phyloP scores from a whole-genome alignment of 2,797 vertebrate species.

The Knipowitschia caucasica region DNA sequence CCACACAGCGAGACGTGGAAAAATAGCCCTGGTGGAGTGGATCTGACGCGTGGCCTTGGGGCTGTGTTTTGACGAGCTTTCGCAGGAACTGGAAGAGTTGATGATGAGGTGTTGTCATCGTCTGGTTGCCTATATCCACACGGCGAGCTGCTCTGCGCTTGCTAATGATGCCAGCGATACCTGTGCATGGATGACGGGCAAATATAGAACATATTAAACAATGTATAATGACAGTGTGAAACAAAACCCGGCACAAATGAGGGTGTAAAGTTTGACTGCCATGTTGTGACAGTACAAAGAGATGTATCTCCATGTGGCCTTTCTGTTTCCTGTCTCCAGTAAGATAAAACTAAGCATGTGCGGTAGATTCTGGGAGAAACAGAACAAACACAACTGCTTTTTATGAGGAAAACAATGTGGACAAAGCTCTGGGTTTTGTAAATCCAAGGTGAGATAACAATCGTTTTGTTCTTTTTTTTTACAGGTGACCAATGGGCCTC shows the following conservation, averaged over 20 bases:
- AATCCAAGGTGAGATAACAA: background rate
- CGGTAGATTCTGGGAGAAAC: background rate
- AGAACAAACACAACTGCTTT: background rate
- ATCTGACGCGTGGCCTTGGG: constrained; percentile 25
- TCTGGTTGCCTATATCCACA: constrained; percentile 26
- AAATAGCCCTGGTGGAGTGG: constrained; percentile 32
- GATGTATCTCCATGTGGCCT: too few relatives aligned
- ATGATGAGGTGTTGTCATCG: constrained; percentile 36
- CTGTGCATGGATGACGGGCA: constrained; percentile 11
- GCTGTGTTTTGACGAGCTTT: constrained; percentile 42
- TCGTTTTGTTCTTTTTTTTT: background rate
- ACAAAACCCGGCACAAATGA: too few relatives aligned
- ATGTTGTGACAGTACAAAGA: too few relatives aligned
- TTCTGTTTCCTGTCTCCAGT: too few relatives aligned
- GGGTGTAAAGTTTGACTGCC: background rate
- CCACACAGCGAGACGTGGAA: constrained; percentile 4
- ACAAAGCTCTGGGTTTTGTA: background rate
- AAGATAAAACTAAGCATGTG: too few relatives aligned
- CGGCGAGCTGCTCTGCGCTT: constrained; percentile 24
- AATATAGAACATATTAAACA: constrained; percentile 14
- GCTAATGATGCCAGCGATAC: constrained; percentile 34
- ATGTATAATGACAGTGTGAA: constrained; percentile 5
- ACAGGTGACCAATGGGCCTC: background rate
- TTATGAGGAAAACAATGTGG: background rate
- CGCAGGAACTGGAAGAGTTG: constrained; percentile 28